Base-by-base conservation (phyloP, 2,797 vertebrate genomes). In the Coreius guichenoti region DNA sequence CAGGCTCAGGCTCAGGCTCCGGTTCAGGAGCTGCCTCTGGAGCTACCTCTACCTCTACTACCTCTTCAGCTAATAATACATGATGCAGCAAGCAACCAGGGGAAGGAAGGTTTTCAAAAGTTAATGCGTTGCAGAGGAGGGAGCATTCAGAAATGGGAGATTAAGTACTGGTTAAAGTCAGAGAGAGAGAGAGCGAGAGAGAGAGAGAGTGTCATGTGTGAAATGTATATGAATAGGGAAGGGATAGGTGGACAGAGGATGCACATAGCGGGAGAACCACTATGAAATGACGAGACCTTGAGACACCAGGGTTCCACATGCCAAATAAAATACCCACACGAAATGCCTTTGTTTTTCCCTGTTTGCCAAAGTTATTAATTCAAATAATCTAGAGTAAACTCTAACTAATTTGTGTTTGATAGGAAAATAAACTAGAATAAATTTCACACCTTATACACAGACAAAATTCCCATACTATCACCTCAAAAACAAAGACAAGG, bases 41-140 rank as follows among this genome's bases (percentile, higher is more conserved):
- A 90, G 95, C 93, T 93, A 96, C 95, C 92, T 96, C 96, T 96
- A 96, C 96, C 93, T 95, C 89, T 94, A 95, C 93, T 94, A 95
- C 90, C 92, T 94, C 92, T 93, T 93, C 91, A 94, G 8, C 96
- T 97, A 97, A 94, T 94, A 95, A 93, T 86, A 96, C 95, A 95
- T 95, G 94, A 95, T 95, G 94, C 94, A 96, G 93, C 90, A 91
- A 91, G 93, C 91, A 91, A 93, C 91, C 89, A 83, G 91, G 92
- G 91, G 90, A 91, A 93, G 93, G 93, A 92, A 92, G 92, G 93
- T 90, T 78, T 86, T 85, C 90, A 90, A 89, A 73, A 89, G 92
- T 92, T 91, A 89, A 93, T 92, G 93, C 90, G 80, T 91, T 91
- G 88, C 84, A 93, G 91, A 94, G 91, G 92, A 94, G 79, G 93